These are phyloP conservation scores for Miltochrista miniata DNA, from an alignment of 2,888 invertebrate species.

Conservation along the genomic window DNA sequence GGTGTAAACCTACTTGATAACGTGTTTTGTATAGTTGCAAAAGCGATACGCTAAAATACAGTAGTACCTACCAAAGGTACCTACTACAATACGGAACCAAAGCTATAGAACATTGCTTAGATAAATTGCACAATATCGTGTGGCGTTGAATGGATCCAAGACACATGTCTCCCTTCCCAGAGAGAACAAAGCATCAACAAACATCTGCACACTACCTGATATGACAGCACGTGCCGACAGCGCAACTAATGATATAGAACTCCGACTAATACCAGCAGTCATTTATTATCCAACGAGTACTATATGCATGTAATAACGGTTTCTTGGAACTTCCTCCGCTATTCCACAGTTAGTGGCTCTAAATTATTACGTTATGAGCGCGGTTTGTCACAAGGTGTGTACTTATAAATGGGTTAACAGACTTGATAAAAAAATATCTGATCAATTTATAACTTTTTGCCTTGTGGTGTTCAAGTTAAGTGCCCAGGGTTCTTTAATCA, in stretches of 20 bases:
- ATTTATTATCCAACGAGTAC: conserved; percentile 47
- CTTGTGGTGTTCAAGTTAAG: too few relatives aligned
- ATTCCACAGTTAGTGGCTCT: conserved; percentile 31
- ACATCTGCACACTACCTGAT: conserved; percentile 28
- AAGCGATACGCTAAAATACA: too few relatives aligned
- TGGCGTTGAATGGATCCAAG: neutral
- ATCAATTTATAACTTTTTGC: too few relatives aligned
- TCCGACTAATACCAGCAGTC: conserved; percentile 44
- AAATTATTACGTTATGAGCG: conserved; percentile 32
- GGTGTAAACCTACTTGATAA: too few relatives aligned
- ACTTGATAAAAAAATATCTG: neutral
- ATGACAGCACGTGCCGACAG: conserved; percentile 52
- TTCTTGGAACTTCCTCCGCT: conserved; percentile 38
- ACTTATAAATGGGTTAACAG: conserved; percentile 15
- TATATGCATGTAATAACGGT: conserved; percentile 46
- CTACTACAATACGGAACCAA: too few relatives aligned
- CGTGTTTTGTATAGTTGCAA: too few relatives aligned
- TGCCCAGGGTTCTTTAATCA: too few relatives aligned
- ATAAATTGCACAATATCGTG: neutral
- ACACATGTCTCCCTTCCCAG: neutral
- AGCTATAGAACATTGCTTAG: neutral
- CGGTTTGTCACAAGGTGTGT: conserved; percentile 15
- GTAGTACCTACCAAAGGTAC: too few relatives aligned
- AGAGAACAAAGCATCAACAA: neutral
- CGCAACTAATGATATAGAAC: conserved; percentile 56